Percentiles rank a stretch among this genome's conserved stretches.
Conservation (phyloP, 2,888 invertebrate genomes). For the Chironomus tentans region DNA sequence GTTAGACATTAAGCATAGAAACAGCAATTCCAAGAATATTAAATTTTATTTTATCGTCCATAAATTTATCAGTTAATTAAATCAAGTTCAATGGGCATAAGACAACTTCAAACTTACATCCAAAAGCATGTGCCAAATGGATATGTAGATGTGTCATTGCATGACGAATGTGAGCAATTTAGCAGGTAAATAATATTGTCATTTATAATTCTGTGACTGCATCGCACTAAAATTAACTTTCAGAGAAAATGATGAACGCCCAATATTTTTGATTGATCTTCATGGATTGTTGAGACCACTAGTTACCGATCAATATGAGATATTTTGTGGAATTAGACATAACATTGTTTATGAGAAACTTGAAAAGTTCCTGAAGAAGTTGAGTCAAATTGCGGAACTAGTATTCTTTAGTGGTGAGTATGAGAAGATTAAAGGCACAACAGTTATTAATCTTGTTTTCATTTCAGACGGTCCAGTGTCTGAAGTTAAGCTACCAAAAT, state of each 20-base stretch:
- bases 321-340: neutral
- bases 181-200: no score
- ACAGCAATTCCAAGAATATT: no score
- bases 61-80: no score
- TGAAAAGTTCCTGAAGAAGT: neutral
- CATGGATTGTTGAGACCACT: neutral
- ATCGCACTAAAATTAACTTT: neutral
- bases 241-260: neutral
- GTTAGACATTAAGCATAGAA: no score
- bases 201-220: no score
- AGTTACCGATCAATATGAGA: neutral
- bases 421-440: no score
- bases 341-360: neutral
- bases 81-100: conserved; percentile 8
- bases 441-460: neutral
- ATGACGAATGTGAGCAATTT: neutral
- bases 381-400: neutral
- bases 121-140: neutral
- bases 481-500: neutral
- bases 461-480: neutral
- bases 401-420: neutral
- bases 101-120: conserved; percentile 6
- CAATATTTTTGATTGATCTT: conserved; percentile 3
- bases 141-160: neutral
- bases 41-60: no score